Base-by-base conservation (phyloP, 2,797 vertebrate genomes). In the Chaetophractus vellerosus region DNA sequence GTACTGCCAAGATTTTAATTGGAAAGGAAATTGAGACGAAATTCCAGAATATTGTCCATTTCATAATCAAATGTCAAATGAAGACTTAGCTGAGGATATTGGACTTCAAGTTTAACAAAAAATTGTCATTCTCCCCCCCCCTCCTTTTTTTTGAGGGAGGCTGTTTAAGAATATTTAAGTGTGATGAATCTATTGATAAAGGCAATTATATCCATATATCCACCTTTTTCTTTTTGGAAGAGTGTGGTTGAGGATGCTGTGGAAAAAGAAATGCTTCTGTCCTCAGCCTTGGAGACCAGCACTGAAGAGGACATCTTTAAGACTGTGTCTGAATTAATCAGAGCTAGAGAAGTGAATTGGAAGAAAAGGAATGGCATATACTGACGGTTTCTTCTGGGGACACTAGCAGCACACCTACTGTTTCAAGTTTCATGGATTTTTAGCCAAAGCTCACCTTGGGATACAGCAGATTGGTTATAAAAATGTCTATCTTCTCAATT, bases 1-100 rank as follows among this genome's bases (percentile, higher is more conserved):
- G 26, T 78, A 64, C 76, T 71, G 41, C 63, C 83, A 81, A 41
- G 79, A 57, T 41, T 68, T 19, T 11, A 68, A 36, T 82, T 81
- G 63, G 81, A 90, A 90, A 87, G 75, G 63, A 83, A 78, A n/a
- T 94, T 57, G 63, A 93, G 76, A 87, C 72, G 45, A 72, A 48
- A 21, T 66, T 72, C 14, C 45, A 23, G 57, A 80, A 31, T 90
- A 41, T 48, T 87, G 63, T 82, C 31, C 63, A 68, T 83, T 96
- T 96, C 90, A 18, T 96, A 82, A 86, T 92, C 76, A 79, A 5
- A 66, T 38, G 19, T 90, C 87, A 78, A 76, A 71, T 33, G 55
- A 90, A 94, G 48, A 23, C 36, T 36, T 38, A 31, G 50, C 26
- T 15, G 50, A 74, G 66, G 52, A 45, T 31, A 16, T 72, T 8